Base-by-base conservation (phyloP, 2,797 vertebrate genomes). In the Characodon lateralis region DNA sequence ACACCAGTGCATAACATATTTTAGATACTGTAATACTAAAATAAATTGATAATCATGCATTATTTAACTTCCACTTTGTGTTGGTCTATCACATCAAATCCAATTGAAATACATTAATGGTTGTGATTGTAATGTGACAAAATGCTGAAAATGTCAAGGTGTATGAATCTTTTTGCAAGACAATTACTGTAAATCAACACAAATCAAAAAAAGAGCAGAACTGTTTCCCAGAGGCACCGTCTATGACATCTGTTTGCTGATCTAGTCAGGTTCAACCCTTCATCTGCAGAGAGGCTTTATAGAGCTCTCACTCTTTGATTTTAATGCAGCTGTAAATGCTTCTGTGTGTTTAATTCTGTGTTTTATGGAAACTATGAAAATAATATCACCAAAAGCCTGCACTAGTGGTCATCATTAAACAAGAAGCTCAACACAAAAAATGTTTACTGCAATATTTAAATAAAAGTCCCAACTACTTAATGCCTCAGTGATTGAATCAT, bases 281-380 rank as follows among this genome's bases (percentile, higher is more conserved):
- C 77, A 73, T 85, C 85, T 74, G 65, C 56, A 43, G 51, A 76
- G 73, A 50, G 2, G 63, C 76, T 74, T 63, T 53, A 9, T 28
- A 26, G 86, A 5, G 51, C 43, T 72, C 46, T 71, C 28, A 43
- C 76, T 53, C 73, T 73, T 48, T 43, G 28, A 72, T 83, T 82
- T 85, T 69, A 85, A 79, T 82, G 70, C 66, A 35, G 70, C 76
- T 48, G 72, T 84, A 85, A 84, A 80, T 83, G 71, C 58, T 77
- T n/a, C 74, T 59, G 28, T 76, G 71, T 82, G 74, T 86, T 83
- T 46, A 50, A 55, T 76, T 91, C 73, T 85, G 89, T 86, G 85
- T 80, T 88, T 90, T 2, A 91, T 76, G n/a, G 69, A 56, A 68
- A 55, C 20, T 20, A 24, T 43, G 65, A 72, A 78, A 76, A 72